These are phyloP conservation scores for Tenthredo notha DNA, from an alignment of 2,888 invertebrate genomes.

Conservation along the genomic window DNA sequence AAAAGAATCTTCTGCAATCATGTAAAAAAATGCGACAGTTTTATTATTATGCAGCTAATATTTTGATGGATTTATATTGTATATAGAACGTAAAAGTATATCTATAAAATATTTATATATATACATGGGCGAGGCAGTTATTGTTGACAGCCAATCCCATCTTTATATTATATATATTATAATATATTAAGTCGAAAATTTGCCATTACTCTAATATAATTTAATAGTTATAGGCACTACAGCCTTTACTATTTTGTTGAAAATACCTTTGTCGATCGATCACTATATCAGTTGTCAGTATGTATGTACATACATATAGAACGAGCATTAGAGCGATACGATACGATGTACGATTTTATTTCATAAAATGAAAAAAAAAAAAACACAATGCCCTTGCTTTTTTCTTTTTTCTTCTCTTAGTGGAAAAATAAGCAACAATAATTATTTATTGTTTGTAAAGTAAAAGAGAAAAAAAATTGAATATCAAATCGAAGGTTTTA, in stretches of 20 bases:
- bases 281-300: neutral
- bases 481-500: neutral
- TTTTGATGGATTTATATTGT: constrained; percentile 34
- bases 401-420: neutral
- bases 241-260: neutral
- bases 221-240: neutral
- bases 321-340: neutral
- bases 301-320: neutral
- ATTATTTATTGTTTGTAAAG: neutral
- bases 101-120: neutral
- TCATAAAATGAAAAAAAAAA: too few species aligned
- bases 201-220: constrained; percentile 8
- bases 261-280: neutral
- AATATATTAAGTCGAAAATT: constrained; percentile 16
- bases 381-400: neutral
- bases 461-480: neutral
- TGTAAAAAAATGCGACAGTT: neutral
- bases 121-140: neutral
- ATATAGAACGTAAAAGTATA: neutral
- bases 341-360: neutral
- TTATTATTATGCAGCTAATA: neutral
- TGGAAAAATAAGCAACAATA: neutral
- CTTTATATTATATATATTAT: neutral
- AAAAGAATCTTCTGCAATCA: neutral
- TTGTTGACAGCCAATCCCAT: constrained; percentile 43